Percentiles rank a stretch among this genome's conserved stretches.
Conservation (phyloP, 2,888 invertebrate species). For the Galeopsomyia nigrocyanea region DNA sequence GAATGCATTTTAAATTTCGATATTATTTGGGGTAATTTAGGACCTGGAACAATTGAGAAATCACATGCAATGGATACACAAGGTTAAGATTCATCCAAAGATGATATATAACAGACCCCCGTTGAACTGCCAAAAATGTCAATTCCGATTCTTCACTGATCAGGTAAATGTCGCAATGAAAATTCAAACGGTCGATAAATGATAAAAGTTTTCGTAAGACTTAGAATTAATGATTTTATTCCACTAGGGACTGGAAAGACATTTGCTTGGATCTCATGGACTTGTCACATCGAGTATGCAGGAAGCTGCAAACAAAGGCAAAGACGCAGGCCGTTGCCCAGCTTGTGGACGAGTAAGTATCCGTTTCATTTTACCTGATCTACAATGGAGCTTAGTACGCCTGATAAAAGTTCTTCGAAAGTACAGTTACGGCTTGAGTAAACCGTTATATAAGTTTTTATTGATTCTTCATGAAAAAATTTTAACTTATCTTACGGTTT, state of each 20-base stretch:
- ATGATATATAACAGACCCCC: constrained; percentile 96
- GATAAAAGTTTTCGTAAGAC: background rate
- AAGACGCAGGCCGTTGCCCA: constrained; percentile 94
- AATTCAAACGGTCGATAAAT: background rate
- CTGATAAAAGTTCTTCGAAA: constrained; percentile 7
- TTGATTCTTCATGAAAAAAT: background rate
- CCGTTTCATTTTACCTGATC: background rate
- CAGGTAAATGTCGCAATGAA: constrained; percentile 59
- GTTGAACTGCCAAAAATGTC: constrained; percentile 95
- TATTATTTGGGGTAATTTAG: constrained; percentile 56
- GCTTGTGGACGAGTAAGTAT: constrained; percentile 89
- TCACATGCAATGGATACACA: constrained; percentile 98
- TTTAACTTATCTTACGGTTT: background rate
- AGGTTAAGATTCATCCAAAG: constrained; percentile 95
- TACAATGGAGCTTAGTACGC: background rate
- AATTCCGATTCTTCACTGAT: constrained; percentile 96
- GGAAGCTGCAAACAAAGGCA: constrained; percentile 94
- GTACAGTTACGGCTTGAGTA: background rate
- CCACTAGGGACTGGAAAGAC: constrained; percentile 90
- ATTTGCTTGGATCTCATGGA: constrained; percentile 93
- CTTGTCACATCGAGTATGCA: constrained; percentile 97
- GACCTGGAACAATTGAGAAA: constrained; percentile 93
- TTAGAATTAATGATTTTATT: constrained; percentile 9
- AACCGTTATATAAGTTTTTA: constrained; percentile 2
- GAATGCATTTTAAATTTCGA: constrained; percentile 3